These are phyloP conservation scores for Podocnemis expansa DNA, from an alignment of 2,113 vertebrate genomes.

Conservation along the genomic window DNA sequence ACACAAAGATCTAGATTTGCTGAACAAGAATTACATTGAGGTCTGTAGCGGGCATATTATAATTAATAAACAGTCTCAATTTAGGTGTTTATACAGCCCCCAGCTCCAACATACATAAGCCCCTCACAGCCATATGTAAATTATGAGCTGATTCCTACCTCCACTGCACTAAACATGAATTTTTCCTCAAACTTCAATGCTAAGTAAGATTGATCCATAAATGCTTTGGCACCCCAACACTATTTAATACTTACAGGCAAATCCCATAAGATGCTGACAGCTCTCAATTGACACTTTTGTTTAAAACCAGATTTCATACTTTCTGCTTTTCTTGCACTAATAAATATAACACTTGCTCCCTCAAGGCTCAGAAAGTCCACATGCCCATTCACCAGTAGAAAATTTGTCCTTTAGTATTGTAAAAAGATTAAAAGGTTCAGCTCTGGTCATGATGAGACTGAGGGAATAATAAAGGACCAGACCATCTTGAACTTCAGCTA, in stretches of 20 bases:
- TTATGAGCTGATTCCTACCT: background rate
- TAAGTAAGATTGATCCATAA: background rate
- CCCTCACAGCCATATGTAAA: background rate
- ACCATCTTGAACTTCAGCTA: too few relatives aligned
- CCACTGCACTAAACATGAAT: background rate
- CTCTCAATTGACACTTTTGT: too few relatives aligned
- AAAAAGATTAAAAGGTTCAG: too few relatives aligned
- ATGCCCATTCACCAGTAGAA: too few relatives aligned
- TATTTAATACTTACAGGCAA: background rate
- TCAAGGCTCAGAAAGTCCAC: too few relatives aligned
- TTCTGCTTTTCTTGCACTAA: too few relatives aligned
- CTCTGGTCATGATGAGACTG: too few relatives aligned
- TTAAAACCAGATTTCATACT: too few relatives aligned
- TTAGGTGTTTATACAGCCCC: background rate
- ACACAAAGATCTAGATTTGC: background rate
- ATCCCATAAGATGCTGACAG: too few relatives aligned
- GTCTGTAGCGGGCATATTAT: background rate
- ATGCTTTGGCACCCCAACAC: background rate
- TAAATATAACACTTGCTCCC: too few relatives aligned
- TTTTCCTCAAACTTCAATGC: background rate
- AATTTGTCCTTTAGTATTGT: too few relatives aligned
- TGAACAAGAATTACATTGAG: background rate
- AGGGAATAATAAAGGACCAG: too few relatives aligned
- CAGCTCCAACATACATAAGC: background rate
- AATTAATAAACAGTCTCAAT: background rate